A percentile compares a stretch with the other conserved stretches of the same genome.
Evolutionary conservation across 2,797 vertebrate genomes (phyloP).

Genomic region (Macrochelys suwanniensis): DNA sequence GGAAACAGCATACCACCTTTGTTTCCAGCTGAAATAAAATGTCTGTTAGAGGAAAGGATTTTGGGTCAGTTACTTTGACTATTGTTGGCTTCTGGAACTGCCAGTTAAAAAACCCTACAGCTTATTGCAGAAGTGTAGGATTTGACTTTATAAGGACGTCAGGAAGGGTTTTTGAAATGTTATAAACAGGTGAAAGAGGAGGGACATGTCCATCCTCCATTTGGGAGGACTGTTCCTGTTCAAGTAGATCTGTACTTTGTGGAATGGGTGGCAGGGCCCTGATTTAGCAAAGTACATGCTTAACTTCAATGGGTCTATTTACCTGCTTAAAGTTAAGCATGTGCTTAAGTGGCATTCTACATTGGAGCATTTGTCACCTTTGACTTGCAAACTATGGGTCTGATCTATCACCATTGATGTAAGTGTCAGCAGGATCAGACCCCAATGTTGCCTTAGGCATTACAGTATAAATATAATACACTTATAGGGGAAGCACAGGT

Average conservation of each 20-base stretch:
- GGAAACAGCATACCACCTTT: neutral
- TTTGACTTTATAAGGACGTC: neutral
- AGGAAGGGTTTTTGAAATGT: neutral
- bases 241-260: neutral
- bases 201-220: neutral
- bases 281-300: neutral
- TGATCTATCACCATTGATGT: neutral
- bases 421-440: neutral
- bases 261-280: neutral
- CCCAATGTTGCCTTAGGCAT: neutral
- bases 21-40: conserved; percentile 56
- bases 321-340: neutral
- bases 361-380: neutral
- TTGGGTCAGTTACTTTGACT: neutral
- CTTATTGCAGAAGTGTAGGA: neutral
- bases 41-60: conserved; percentile 3
- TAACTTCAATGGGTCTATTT: neutral
- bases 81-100: neutral
- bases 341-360: neutral
- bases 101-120: neutral
- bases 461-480: neutral
- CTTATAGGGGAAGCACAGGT: conserved; percentile 24
- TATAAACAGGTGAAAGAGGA: neutral
- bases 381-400: neutral
- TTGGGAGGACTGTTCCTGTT: neutral